Evolutionary conservation across 1,140 invertebrate genomes (phyloP).

Genomic region (Diploscapter pachys): DNA sequence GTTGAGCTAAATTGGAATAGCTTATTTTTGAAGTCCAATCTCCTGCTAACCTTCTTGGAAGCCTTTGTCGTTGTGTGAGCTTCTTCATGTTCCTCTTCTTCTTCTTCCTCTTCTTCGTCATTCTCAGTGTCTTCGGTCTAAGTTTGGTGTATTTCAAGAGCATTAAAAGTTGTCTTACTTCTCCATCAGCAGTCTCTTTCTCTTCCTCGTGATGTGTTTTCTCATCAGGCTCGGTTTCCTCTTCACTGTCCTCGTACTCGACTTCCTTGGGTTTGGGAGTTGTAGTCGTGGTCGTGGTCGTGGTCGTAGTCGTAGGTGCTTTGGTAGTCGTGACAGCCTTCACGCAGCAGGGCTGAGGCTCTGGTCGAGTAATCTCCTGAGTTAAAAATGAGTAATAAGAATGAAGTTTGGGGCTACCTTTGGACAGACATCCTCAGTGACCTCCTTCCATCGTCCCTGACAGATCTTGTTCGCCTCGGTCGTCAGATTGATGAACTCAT

Average conservation of each 20-base stretch:
- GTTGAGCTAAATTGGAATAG: conserved; percentile 40
- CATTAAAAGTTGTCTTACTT: too few relatives aligned
- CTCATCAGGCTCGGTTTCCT: neutral
- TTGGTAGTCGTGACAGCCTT: conserved; percentile 17
- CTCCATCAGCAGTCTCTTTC: neutral
- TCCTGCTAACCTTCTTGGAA: conserved; percentile 13
- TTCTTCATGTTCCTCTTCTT: conserved; percentile 24
- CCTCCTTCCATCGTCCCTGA: conserved; percentile 48
- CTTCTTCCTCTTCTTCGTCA: conserved; percentile 23
- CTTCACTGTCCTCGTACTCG: neutral
- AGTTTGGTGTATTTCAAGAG: neutral
- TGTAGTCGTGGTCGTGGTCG: conserved; percentile 24
- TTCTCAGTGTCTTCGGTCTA: conserved; percentile 9
- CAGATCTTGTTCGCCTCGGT: conserved; percentile 54
- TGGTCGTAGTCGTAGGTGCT: conserved; percentile 35
- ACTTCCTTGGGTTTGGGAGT: conserved; percentile 2
- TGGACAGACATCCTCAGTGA: conserved; percentile 47
- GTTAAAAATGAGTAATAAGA: neutral
- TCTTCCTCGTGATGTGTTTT: conserved; percentile 15
- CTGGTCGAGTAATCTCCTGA: conserved; percentile 17
- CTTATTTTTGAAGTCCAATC: conserved; percentile 18
- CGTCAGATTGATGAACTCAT: conserved; percentile 56
- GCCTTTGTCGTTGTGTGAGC: conserved; percentile 15
- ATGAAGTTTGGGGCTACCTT: conserved; percentile 32
- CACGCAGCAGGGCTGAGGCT: conserved; percentile 20